A percentile compares a stretch with the other conserved stretches of the same genome.
These are phyloP conservation scores for Cherax quadricarinatus DNA, from an alignment of 1,140 invertebrate genomes.

Conservation along the genomic window DNA sequence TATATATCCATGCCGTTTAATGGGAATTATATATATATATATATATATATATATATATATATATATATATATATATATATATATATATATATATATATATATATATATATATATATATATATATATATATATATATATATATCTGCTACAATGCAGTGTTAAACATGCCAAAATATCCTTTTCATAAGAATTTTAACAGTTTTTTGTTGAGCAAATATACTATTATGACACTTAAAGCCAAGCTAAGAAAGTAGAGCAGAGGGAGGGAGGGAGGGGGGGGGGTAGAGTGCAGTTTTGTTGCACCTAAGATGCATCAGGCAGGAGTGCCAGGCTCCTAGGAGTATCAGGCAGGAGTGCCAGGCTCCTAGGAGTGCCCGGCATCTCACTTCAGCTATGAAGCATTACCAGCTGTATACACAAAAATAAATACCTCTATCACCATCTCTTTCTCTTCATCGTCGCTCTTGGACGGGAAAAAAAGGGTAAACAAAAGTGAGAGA, in stretches of 20 bases:
- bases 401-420: constrained; percentile 3
- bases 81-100: constrained; percentile 39
- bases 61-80: constrained; percentile 36
- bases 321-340: background rate
- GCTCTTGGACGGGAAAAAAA: constrained; percentile 54
- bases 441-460: constrained; percentile 69
- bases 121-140: no score
- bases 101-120: constrained; percentile 20
- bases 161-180: background rate
- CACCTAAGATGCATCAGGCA: background rate
- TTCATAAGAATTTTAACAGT: background rate
- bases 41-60: constrained; percentile 4
- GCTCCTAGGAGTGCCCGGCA: background rate
- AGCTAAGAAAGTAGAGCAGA: background rate
- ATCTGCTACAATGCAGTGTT: no score
- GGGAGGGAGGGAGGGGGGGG: background rate
- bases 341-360: background rate
- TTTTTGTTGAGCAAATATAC: no score
- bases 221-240: background rate
- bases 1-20: background rate
- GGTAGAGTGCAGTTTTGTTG: background rate
- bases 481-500: background rate
- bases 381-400: constrained; percentile 27
- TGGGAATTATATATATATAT: background rate
- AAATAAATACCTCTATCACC: constrained; percentile 61